Conservation (phyloP, 2,797 vertebrate species). For the Psittacula derbiana region DNA sequence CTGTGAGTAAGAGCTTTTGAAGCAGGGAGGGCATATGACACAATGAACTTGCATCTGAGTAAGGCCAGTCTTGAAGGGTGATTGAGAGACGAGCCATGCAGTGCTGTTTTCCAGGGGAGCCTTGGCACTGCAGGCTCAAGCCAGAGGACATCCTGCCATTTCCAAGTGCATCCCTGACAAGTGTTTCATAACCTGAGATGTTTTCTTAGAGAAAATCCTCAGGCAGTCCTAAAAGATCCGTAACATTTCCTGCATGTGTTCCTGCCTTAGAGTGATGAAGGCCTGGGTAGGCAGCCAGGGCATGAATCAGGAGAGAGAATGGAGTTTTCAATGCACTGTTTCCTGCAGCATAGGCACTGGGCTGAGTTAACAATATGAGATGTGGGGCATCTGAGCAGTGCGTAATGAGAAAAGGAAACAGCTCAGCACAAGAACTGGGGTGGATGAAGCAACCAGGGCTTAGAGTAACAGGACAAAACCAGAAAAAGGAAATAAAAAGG, state of each 20-base stretch:
- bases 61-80: not conserved
- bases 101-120: not conserved
- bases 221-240: slow-evolving; percentile 10
- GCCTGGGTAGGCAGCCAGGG: not conserved
- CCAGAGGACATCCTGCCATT: slow-evolving; percentile 7
- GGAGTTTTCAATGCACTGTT: not conserved
- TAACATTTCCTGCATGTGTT: slow-evolving; percentile 10
- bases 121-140: not conserved
- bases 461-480: not conserved
- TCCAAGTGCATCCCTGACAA: not conserved
- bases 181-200: not conserved
- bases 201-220: slow-evolving; percentile 36
- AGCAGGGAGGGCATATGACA: not conserved
- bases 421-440: slow-evolving; percentile 34
- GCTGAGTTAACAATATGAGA: slow-evolving; percentile 6
- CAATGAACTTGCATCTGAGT: not conserved
- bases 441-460: slow-evolving; percentile 7
- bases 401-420: slow-evolving; percentile 55
- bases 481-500: slow-evolving; percentile 40
- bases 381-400: not conserved
- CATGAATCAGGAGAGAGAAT: not conserved
- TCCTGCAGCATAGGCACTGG: not conserved
- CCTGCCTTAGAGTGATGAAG: not conserved
- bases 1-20: not conserved
- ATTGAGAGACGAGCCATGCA: not conserved